Conservation (phyloP, 2,797 vertebrate species). For the Microchirus variegatus region DNA sequence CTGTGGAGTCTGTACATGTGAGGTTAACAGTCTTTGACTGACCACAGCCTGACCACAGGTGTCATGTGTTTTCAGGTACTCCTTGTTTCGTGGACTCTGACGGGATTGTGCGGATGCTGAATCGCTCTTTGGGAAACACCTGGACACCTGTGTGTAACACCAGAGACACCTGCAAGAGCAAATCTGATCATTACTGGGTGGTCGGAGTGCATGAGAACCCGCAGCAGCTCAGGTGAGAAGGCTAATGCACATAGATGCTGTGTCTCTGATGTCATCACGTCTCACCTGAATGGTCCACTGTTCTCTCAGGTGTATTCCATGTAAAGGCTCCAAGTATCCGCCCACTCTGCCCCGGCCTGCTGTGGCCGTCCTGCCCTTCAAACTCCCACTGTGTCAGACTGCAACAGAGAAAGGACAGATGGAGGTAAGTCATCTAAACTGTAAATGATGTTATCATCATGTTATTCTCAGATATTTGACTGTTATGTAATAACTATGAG, state of each 20-base stretch:
- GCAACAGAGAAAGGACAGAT: slow-evolving; percentile 95
- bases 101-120: slow-evolving; percentile 89
- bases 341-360: slow-evolving; percentile 94
- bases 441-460: too few species aligned
- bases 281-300: slow-evolving; percentile 6
- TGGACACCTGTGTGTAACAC: slow-evolving; percentile 93
- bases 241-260: not conserved
- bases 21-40: too few species aligned
- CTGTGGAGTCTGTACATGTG: not conserved
- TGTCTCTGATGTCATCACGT: not conserved
- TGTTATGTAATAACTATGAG: too few species aligned
- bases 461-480: too few species aligned
- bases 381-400: slow-evolving; percentile 91
- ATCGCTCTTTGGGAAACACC: slow-evolving; percentile 88
- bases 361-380: slow-evolving; percentile 89
- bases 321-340: slow-evolving; percentile 94
- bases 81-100: slow-evolving; percentile 91
- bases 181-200: slow-evolving; percentile 95
- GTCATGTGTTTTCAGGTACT: slow-evolving; percentile 80
- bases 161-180: slow-evolving; percentile 91
- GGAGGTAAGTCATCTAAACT: slow-evolving; percentile 87
- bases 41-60: not conserved
- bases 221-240: slow-evolving; percentile 91
- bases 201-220: slow-evolving; percentile 93
- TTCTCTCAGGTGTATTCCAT: slow-evolving; percentile 91